Conservation (phyloP, 2,888 invertebrate species). For the Kryphioiulus occultus region DNA sequence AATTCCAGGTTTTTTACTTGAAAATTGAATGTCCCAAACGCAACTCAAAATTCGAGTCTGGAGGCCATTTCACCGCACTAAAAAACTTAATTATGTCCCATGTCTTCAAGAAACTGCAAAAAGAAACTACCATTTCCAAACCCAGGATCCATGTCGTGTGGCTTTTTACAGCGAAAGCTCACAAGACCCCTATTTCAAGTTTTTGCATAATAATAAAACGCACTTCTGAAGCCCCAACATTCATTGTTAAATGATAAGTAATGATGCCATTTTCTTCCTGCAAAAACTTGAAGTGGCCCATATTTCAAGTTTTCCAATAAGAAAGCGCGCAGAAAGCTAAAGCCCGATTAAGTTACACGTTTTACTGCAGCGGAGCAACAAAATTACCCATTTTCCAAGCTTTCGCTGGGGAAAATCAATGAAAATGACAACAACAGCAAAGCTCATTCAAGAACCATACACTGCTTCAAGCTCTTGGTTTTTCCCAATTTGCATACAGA, state of each 20-base stretch:
- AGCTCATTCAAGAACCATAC: background rate
- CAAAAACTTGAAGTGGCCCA: background rate
- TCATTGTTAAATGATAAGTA: conserved; percentile 31
- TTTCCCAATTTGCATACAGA: background rate
- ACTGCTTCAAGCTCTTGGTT: background rate
- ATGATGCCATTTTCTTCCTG: background rate
- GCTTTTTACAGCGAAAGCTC: background rate
- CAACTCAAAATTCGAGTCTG: too few relatives aligned
- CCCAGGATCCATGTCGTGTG: background rate
- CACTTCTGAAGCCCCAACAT: background rate
- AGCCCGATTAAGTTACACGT: conserved; percentile 30
- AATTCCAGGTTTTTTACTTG: too few relatives aligned
- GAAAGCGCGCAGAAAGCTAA: background rate
- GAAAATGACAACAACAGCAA: conserved; percentile 29
- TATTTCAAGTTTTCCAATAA: conserved; percentile 31
- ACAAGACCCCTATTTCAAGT: background rate
- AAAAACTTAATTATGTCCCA: background rate
- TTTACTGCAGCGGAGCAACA: background rate
- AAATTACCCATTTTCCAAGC: conserved; percentile 30
- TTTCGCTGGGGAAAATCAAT: conserved; percentile 1
- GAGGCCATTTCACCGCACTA: background rate
- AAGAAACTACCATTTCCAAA: background rate
- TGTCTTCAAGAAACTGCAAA: background rate
- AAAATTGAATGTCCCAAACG: too few relatives aligned
- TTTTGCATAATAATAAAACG: background rate